phyloP scores from a whole-genome alignment of 2,113 vertebrate species.

The Xyrauchen texanus region DNA sequence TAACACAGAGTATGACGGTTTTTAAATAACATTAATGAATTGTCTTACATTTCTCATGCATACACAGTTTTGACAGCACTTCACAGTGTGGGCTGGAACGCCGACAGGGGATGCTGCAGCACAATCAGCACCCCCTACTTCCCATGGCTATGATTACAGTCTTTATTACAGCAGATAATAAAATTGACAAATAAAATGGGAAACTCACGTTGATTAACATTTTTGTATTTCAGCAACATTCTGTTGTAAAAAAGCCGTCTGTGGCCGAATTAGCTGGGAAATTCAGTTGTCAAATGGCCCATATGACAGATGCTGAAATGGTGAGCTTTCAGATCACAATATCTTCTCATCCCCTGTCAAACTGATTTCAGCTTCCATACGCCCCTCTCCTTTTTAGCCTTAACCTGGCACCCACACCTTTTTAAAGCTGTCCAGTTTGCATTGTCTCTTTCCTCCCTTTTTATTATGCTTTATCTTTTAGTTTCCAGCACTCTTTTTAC shows the following conservation, averaged over 20 bases:
- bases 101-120: too few relatives aligned
- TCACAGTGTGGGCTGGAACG: too few relatives aligned
- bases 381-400: background rate
- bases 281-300: conserved; percentile 54
- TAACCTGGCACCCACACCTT: background rate
- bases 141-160: too few relatives aligned
- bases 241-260: conserved; percentile 55
- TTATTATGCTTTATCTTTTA: background rate
- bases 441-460: background rate
- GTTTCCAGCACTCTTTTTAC: background rate
- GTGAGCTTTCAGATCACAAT: conserved; percentile 56
- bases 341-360: conserved; percentile 9
- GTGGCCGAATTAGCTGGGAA: conserved; percentile 71
- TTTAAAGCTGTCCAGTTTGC: background rate
- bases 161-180: too few relatives aligned
- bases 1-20: too few relatives aligned
- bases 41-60: too few relatives aligned
- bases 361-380: background rate
- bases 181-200: too few relatives aligned
- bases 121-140: too few relatives aligned
- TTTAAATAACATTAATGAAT: too few relatives aligned
- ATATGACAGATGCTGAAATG: conserved; percentile 24
- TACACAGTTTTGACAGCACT: too few relatives aligned
- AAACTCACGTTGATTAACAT: background rate
- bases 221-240: conserved; percentile 62